A percentile compares a stretch with the other conserved stretches of the same genome.
These are phyloP conservation scores for Thalassaphorura encarpata DNA, from an alignment of 1,140 invertebrate genomes.

Conservation along the genomic window DNA sequence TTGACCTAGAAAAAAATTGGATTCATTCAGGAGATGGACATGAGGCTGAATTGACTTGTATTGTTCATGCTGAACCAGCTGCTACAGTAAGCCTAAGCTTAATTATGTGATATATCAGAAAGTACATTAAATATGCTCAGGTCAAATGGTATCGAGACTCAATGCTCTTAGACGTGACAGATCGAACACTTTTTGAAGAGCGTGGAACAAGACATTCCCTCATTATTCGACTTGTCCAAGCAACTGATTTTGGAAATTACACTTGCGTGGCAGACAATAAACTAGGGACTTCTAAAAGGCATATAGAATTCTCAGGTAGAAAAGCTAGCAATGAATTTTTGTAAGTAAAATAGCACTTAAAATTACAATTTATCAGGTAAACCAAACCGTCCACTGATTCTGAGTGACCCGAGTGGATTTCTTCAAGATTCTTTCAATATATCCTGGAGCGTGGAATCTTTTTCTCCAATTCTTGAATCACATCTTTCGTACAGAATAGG, in stretches of 20 bases:
- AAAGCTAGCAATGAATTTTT: too few relatives aligned
- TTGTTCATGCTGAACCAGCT: conserved; percentile 53
- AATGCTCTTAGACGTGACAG: conserved; percentile 54
- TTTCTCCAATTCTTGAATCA: conserved; percentile 53
- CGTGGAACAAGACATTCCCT: conserved; percentile 39
- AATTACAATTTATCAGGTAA: conserved; percentile 37
- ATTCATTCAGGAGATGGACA: conserved; percentile 54
- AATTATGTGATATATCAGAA: not conserved
- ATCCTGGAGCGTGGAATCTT: conserved; percentile 53
- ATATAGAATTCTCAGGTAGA: conserved; percentile 52
- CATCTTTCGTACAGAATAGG: conserved; percentile 51
- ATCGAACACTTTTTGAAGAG: conserved; percentile 51
- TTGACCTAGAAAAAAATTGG: conserved; percentile 50
- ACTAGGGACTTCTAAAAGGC: conserved; percentile 51
- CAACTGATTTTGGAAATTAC: conserved; percentile 57
- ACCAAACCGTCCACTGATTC: conserved; percentile 52
- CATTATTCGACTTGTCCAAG: conserved; percentile 53
- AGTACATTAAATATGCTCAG: too few relatives aligned
- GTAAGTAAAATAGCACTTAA: too few relatives aligned
- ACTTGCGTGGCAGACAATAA: conserved; percentile 56
- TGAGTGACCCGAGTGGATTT: conserved; percentile 49
- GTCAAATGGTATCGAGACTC: conserved; percentile 57
- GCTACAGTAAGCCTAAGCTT: conserved; percentile 47
- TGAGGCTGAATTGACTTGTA: conserved; percentile 55
- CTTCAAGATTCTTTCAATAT: conserved; percentile 55